phyloP scores from a whole-genome alignment of 2,888 invertebrate genomes.

The Heliconius ethilla region DNA sequence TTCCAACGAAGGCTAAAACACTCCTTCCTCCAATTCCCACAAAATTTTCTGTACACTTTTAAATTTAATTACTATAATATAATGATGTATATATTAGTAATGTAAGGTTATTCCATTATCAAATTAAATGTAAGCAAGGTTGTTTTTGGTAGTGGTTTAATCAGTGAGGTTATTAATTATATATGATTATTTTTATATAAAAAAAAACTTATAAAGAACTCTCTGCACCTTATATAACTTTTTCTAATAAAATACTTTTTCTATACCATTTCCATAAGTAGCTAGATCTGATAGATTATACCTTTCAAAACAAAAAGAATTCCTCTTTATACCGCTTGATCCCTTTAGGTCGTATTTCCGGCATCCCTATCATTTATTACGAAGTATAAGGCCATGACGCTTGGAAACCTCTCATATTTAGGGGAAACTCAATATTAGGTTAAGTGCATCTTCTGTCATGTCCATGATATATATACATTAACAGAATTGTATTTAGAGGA shows the following conservation, averaged over 20 bases:
- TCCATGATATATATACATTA: not conserved
- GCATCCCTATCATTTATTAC: slow-evolving; percentile 65
- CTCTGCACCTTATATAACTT: not conserved
- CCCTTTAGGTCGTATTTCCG: slow-evolving; percentile 55
- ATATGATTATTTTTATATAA: no score
- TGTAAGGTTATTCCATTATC: no score
- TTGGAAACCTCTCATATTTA: slow-evolving; percentile 53
- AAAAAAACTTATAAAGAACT: not conserved
- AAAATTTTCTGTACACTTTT: no score
- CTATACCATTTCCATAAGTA: not conserved
- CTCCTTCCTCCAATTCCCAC: no score
- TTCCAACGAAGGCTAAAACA: no score
- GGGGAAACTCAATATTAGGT: slow-evolving; percentile 31
- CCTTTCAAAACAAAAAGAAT: slow-evolving; percentile 38
- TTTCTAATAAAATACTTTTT: not conserved
- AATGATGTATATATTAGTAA: no score
- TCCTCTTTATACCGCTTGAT: slow-evolving; percentile 51
- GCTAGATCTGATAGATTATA: slow-evolving; percentile 33
- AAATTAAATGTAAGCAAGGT: no score
- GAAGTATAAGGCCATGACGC: slow-evolving; percentile 60
- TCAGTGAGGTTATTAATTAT: no score
- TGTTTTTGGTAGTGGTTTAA: no score
- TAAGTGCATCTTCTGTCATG: slow-evolving; percentile 35
- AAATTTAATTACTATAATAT: no score
- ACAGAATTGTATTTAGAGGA: not conserved